Evolutionary conservation across 1,140 invertebrate genomes (phyloP), one percentile per base, ranked within the genome.

Genomic region (Scaptomyza hsui): DNA sequence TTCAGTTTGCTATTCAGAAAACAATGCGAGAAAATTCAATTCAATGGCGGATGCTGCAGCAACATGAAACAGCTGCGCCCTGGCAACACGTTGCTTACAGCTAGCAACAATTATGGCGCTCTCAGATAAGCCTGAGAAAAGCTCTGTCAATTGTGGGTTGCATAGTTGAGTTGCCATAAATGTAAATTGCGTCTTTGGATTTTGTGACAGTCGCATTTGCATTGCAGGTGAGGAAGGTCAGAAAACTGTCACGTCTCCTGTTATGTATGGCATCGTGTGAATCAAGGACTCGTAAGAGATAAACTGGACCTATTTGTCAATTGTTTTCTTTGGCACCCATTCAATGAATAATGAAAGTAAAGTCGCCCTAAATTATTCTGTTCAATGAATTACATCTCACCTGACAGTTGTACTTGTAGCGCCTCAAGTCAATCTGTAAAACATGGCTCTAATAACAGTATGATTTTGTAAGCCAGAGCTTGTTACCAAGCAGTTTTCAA

Each of bases 61-160:
- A 69, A 63, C 67, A 55, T 32, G 10, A n/a, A 32, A 21, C 32
- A 45, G 55, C 55, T 35, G 24, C 10, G 7, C 1, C 12, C 10
- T 41, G 32, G 37, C 60, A 56, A 45, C 67, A 70, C 44, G 44
- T 48, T 52, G 49, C 19, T n/a, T 1, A 26, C 16, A 37, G 12
- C 18, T 6, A 29, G 32, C 59, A 63, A 53, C 49, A 47, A 47
- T 52, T 68, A 47, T 45, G 16, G 16, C 13, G 19, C 19, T 57
- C 63, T 49, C 63, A 70, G 67, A 63, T 70, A 63, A 70, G 29
- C 10, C 29, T 53, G 21, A 44, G 39, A 1, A 53, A 47, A 70
- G 67, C 67, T 63, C 41, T 48, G 16, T 12, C 21, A 39, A 45
- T 32, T 15, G 53, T 44, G 35, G 37, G 42, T 15, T 5, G 32